phyloP scores from a whole-genome alignment of 2,888 invertebrate genomes.

The Amblyjoppa proteus region DNA sequence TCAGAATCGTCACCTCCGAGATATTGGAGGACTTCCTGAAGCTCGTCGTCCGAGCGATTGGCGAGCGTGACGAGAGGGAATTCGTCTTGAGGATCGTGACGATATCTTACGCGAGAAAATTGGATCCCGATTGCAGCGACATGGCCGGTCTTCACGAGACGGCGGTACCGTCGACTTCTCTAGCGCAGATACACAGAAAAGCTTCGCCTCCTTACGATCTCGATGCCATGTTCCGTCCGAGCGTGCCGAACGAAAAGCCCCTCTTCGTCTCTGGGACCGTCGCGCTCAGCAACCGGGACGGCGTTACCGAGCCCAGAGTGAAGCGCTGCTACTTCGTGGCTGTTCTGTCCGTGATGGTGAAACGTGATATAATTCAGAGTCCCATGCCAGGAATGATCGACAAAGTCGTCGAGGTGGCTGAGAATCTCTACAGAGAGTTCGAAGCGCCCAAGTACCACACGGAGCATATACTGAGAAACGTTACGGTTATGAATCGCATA shows the following conservation, averaged over 20 bases:
- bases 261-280: conserved; percentile 78
- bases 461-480: conserved; percentile 79
- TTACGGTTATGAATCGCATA: conserved; percentile 79
- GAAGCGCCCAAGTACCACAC: conserved; percentile 77
- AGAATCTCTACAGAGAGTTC: conserved; percentile 78
- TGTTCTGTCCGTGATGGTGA: conserved; percentile 78
- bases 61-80: conserved; percentile 66
- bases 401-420: conserved; percentile 79
- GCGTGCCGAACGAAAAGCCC: conserved; percentile 71
- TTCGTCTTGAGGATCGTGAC: conserved; percentile 76
- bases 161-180: conserved; percentile 71
- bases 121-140: conserved; percentile 80
- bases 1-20: conserved; percentile 77
- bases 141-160: conserved; percentile 78
- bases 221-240: conserved; percentile 75
- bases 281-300: conserved; percentile 74
- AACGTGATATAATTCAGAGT: conserved; percentile 81
- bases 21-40: conserved; percentile 77
- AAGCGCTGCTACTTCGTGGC: conserved; percentile 82
- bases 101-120: conserved; percentile 79
- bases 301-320: conserved; percentile 76
- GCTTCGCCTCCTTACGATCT: conserved; percentile 72
- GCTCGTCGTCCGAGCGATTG: conserved; percentile 75
- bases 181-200: conserved; percentile 76
- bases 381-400: conserved; percentile 79